Base-by-base conservation (phyloP, 1,140 invertebrate genomes). In the Sitobion miscanthi region DNA sequence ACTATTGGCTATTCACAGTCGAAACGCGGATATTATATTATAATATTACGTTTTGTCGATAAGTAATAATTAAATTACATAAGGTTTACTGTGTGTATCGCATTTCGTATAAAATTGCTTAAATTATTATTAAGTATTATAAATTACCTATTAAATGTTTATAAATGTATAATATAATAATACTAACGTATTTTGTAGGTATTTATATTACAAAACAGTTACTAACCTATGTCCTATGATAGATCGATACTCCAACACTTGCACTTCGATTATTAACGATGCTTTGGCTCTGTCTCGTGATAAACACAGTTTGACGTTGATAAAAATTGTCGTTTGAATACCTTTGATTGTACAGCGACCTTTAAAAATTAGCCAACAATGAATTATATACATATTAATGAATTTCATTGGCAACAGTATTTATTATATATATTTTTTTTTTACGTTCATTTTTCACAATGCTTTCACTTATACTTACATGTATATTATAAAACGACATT, bases 321-420 rank as follows among this genome's bases (percentile, higher is more conserved):
- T 6, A 77, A n/a, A 77, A n/a, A n/a, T 77, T 30, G 25, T 87
- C 45, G 49, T 87, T 87, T n/a, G 85, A 38, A 87, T 25, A 47
- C 45, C 85, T 87, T 87, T 47, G 30, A 87, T 85, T 85, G 21
- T 4, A 45, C 42, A 42, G 2, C 85, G 85, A 87, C 85, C 85
- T 87, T 77, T 49, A 30, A 87, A 30, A 87, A 47, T 87, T 87
- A 87, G 85, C 85, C 85, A 87, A 86, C n/a, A 49, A 23, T 87
- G 14, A 49, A 87, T 77, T 77, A 77, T 77, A n/a, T 49, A 49
- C 45, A 49, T 38, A n/a, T 87, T 87, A 30, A 47, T 87, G 9
- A 30, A n/a, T 47, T 20, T 47, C 11, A 30, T 47, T 87, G 85
- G 85, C 85, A 47, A 47, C 30, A 47, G 21, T 87, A n/a, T 14